Evolutionary conservation across 1,140 invertebrate genomes (phyloP), one percentile per base, ranked within the genome.

Genomic region (Tetraneura akinire): DNA sequence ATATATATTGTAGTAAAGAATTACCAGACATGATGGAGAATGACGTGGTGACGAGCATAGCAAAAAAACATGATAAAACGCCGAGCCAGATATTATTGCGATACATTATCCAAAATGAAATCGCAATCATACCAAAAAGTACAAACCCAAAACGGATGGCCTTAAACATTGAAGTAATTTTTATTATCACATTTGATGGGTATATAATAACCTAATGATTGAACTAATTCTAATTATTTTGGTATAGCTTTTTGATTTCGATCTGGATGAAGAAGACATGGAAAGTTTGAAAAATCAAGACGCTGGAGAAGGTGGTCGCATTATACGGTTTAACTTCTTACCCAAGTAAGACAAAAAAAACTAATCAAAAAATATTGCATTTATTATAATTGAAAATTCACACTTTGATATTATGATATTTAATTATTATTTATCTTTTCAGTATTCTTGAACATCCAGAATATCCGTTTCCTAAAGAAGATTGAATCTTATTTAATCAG

Each of bases 61-160:
- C 90, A 3, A 66, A 87, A 49, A 87, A 87, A n/a, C 86, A 90
- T 60, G 82, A 84, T 0, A 90, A 89, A 83, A 87, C 88, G 14
- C 84, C 90, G 8, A 90, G 89, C 3, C 91, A 92, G 85, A 85
- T 92, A 74, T 84, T 90, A 47, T 83, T 92, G 0, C 85, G 88
- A 81, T 88, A 88, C 82, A 82, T 88, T 3, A 66, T 90, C 18
- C 88, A 91, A 84, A 85, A 86, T 53, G 87, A 87, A 18, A 85
- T 91, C 42, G 85, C 84, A 37, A 88, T 88, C 9, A 90, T 92
- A 81, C 91, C 91, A 57, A 92, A 92, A 84, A 90, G 89, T 82
- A 86, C 85, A 9, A 89, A 86, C 82, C 82, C 86, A 2, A 76
- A 85, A 47, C 85, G 90, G 81, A 87, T 92, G 29, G 84, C 85